phyloP scores from a whole-genome alignment of 1,140 invertebrate genomes.

The Drosophila equinoxialis region DNA sequence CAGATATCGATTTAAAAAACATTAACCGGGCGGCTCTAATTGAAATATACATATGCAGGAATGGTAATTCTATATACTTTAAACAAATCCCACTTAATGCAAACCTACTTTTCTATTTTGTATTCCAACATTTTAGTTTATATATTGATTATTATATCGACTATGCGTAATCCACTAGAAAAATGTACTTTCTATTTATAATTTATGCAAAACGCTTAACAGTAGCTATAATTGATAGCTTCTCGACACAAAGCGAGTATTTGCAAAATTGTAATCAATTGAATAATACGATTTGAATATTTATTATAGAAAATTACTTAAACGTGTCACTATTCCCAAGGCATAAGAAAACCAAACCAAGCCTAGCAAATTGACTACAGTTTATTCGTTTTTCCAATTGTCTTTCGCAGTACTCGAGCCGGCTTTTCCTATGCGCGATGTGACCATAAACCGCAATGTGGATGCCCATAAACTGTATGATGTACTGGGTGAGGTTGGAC shows the following conservation, averaged over 20 bases:
- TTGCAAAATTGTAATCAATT: not conserved
- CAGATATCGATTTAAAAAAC: too few species aligned
- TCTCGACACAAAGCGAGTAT: not conserved
- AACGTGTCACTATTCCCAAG: not conserved
- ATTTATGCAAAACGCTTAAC: too few species aligned
- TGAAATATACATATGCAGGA: too few species aligned
- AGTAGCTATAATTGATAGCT: not conserved
- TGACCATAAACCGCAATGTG: slow-evolving; percentile 89
- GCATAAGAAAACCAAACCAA: not conserved
- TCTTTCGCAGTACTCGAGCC: slow-evolving; percentile 89
- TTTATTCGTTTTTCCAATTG: slow-evolving; percentile 1
- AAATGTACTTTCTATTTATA: too few species aligned
- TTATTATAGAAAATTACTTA: not conserved
- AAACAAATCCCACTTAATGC: too few species aligned
- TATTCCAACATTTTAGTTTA: too few species aligned
- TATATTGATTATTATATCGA: too few species aligned
- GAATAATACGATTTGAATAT: not conserved
- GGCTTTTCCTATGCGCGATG: slow-evolving; percentile 92
- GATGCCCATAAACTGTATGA: slow-evolving; percentile 92
- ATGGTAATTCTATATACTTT: too few species aligned
- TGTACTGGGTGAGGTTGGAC: slow-evolving; percentile 90
- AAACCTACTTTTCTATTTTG: too few species aligned
- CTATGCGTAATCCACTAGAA: too few species aligned
- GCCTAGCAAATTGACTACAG: not conserved
- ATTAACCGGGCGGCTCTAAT: too few species aligned